A percentile compares a stretch with the other conserved stretches of the same genome.
phyloP scores from a whole-genome alignment of 2,113 vertebrate genomes.

The Sebastes schlegelii region DNA sequence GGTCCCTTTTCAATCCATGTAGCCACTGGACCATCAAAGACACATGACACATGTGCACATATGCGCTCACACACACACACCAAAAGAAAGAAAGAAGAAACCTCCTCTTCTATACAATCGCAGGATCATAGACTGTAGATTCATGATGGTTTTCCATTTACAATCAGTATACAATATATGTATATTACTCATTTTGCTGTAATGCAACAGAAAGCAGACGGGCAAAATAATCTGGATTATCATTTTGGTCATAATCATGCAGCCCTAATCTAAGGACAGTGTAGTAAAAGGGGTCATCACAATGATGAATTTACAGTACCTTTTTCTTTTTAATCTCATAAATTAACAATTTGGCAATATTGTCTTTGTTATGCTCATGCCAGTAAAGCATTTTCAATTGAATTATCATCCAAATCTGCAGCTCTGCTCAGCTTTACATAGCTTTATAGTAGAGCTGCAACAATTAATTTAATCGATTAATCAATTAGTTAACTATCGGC shows the following conservation, averaged over 20 bases:
- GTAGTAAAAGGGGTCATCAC: not conserved
- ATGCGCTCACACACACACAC: constrained; percentile 4
- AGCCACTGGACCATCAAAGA: constrained; percentile 21
- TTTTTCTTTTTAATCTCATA: too few relatives aligned
- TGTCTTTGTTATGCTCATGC: not conserved
- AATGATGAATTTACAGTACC: not conserved
- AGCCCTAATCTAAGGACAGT: not conserved
- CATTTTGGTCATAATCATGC: not conserved
- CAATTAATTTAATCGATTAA: too few relatives aligned
- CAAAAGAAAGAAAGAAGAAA: not conserved
- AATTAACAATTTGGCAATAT: not conserved
- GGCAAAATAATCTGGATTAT: too few relatives aligned
- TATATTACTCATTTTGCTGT: too few relatives aligned
- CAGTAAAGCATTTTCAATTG: not conserved
- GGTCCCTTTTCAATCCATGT: constrained; percentile 66
- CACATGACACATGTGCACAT: not conserved
- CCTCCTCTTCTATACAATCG: not conserved
- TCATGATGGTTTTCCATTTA: too few relatives aligned
- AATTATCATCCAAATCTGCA: not conserved
- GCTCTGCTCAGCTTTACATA: not conserved
- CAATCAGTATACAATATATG: too few relatives aligned
- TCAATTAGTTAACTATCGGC: too few relatives aligned
- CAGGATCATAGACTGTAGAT: not conserved
- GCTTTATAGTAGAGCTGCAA: not conserved
- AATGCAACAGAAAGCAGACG: too few relatives aligned